Base-by-base conservation (phyloP, 2,888 invertebrate species). In the Strigamia transsilvanica region DNA sequence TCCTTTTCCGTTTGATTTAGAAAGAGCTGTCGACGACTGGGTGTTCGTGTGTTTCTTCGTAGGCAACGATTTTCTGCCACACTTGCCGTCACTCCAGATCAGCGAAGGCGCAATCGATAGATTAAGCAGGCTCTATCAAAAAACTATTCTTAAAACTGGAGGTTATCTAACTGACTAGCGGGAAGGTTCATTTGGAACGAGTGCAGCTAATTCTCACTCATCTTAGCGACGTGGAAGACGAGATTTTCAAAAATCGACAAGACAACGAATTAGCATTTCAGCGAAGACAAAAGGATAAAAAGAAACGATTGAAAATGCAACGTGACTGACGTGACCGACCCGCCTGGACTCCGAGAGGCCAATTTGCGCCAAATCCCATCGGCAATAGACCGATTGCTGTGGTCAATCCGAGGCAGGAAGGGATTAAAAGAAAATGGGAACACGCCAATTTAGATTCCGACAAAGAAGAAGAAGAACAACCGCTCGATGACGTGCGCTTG, bases 1-100 rank as follows among this genome's bases (percentile, higher is more conserved):
- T 56, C 97, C 98, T 4, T 99, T 99, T 88, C 90, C 91, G 80
- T 99, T 96, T 88, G 96, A 97, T 87, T 95, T 99, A 88, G 99
- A 99, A 87, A 86, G 99, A 82, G 97, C 93, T 0, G 88, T 99
- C 18, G 99, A 99, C 87, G 99, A 99, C 89, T 99, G 99, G 99
- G 99, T 92, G 18, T 91, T 92, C 85, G 98, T 99, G 97, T 99
- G 99, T 87, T 99, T 99, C 90, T 99, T 99, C 89, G 98, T 99
- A 81, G 99, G 99, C 79, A 99, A 99, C 87, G 99, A 99, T 89
- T 99, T 99, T 88, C 88, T 99, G 85, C 99, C 99, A 0, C 99
- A 99, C 90, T 90, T 99, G 84, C 99, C 99, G 5, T 98, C 98
- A 80, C 89, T 99, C 85, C 99, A 99, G 91, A 99, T 99, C 86